These are phyloP conservation scores for Acanthurus lineatus DNA, from an alignment of 2,797 vertebrate genomes.

Conservation along the genomic window DNA sequence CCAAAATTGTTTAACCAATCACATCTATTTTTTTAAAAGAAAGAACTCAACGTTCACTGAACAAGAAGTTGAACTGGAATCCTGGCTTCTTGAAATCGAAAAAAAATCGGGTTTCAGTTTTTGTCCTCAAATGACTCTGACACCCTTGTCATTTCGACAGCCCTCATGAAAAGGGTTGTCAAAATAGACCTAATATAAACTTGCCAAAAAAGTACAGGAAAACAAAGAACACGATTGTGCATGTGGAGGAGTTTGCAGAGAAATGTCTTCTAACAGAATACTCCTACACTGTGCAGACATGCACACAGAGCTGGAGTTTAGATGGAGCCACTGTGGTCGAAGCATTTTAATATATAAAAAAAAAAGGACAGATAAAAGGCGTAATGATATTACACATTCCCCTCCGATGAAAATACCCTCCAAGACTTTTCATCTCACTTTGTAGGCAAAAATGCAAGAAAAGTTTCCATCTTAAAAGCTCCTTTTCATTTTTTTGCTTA, in stretches of 20 bases:
- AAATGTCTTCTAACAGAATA: slow-evolving; percentile 74
- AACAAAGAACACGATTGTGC: slow-evolving; percentile 73
- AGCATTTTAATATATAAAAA: slow-evolving; percentile 41
- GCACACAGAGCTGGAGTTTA: slow-evolving; percentile 61
- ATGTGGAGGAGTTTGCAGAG: slow-evolving; percentile 81
- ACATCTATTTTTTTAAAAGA: too few species aligned
- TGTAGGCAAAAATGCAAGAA: neutral
- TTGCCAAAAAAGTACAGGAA: slow-evolving; percentile 62
- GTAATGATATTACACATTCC: slow-evolving; percentile 23
- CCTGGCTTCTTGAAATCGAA: slow-evolving; percentile 5
- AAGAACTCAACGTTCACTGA: neutral
- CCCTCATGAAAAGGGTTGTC: slow-evolving; percentile 41
- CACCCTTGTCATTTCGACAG: slow-evolving; percentile 33
- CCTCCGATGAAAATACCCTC: slow-evolving; percentile 6
- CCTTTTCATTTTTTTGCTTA: neutral
- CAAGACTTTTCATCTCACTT: slow-evolving; percentile 10
- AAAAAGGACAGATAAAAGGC: slow-evolving; percentile 14
- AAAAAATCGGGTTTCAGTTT: slow-evolving; percentile 12
- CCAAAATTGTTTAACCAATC: neutral
- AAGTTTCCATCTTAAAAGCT: neutral
- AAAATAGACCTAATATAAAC: slow-evolving; percentile 56
- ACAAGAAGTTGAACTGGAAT: slow-evolving; percentile 1
- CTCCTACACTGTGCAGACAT: slow-evolving; percentile 79
- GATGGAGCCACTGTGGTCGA: slow-evolving; percentile 52
- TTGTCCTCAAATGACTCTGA: slow-evolving; percentile 58